These are phyloP conservation scores for Lepetodrilus schrolli DNA, from an alignment of 2,888 invertebrate species.

Conservation along the genomic window DNA sequence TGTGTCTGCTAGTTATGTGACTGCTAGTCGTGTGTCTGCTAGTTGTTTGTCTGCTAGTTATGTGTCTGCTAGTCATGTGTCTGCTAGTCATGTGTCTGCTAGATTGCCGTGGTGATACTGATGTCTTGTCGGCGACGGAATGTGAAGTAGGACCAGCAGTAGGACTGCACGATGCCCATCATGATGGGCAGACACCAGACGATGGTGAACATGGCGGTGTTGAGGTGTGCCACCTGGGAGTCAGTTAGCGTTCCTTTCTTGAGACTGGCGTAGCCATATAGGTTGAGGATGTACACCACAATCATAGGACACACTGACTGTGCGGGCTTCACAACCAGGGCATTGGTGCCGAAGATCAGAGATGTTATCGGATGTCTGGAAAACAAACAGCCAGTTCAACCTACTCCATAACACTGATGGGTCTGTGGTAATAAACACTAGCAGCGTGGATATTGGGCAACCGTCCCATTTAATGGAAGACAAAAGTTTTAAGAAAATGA, in stretches of 20 bases:
- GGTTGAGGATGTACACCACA: constrained; percentile 65
- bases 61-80: too few species aligned
- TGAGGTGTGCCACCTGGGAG: constrained; percentile 38
- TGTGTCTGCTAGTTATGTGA: too few species aligned
- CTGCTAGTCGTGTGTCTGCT: too few species aligned
- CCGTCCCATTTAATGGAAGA: too few species aligned
- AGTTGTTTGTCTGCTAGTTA: too few species aligned
- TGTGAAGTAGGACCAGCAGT: constrained; percentile 62
- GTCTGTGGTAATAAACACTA: too few species aligned
- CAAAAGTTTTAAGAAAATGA: too few species aligned
- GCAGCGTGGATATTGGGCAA: too few species aligned
- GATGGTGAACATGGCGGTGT: constrained; percentile 60
- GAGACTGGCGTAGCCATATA: constrained; percentile 62
- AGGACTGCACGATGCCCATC: constrained; percentile 57
- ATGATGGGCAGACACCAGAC: constrained; percentile 58
- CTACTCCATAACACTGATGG: too few species aligned
- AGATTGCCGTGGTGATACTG: constrained; percentile 28
- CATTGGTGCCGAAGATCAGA: constrained; percentile 72
- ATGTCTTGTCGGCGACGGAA: constrained; percentile 38
- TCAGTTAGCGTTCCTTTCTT: constrained; percentile 39
- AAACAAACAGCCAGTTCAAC: too few species aligned
- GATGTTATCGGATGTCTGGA: constrained; percentile 72
- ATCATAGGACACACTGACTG: constrained; percentile 72
- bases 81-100: too few species aligned
- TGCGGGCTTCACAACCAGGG: constrained; percentile 72